Conservation (phyloP, 2,113 vertebrate genomes). For the Neolamprologus brichardi region DNA sequence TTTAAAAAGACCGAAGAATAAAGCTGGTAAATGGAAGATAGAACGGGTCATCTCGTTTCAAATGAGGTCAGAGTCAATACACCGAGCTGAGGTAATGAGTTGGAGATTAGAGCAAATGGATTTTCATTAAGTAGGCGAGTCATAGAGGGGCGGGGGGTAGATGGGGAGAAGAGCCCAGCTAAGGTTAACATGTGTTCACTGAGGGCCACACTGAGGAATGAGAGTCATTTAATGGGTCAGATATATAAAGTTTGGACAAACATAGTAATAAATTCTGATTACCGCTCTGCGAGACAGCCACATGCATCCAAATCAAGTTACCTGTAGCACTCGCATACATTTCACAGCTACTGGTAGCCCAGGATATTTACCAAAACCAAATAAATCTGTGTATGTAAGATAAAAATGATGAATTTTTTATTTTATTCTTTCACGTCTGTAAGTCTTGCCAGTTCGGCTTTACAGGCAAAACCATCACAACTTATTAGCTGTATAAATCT, state of each 20-base stretch:
- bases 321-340: accelerated
- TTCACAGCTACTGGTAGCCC: background rate
- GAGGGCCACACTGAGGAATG: background rate
- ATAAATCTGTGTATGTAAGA: background rate
- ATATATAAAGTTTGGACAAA: background rate
- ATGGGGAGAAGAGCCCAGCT: background rate
- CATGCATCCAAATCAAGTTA: background rate
- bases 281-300: accelerated
- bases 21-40: background rate
- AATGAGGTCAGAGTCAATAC: background rate
- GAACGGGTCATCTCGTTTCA: background rate
- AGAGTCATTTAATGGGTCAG: background rate
- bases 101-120: conserved; percentile 17
- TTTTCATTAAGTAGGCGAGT: conserved; percentile 2
- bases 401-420: accelerated
- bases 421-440: accelerated
- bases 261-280: background rate
- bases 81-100: background rate
- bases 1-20: background rate
- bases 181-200: background rate
- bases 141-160: background rate
- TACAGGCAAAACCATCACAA: background rate
- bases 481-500: background rate
- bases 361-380: background rate
- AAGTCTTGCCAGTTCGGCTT: background rate